Evolutionary conservation across 2,888 invertebrate species (phyloP), one percentile per base, ranked within the genome.

Genomic region (Parthenolecanium corni): DNA sequence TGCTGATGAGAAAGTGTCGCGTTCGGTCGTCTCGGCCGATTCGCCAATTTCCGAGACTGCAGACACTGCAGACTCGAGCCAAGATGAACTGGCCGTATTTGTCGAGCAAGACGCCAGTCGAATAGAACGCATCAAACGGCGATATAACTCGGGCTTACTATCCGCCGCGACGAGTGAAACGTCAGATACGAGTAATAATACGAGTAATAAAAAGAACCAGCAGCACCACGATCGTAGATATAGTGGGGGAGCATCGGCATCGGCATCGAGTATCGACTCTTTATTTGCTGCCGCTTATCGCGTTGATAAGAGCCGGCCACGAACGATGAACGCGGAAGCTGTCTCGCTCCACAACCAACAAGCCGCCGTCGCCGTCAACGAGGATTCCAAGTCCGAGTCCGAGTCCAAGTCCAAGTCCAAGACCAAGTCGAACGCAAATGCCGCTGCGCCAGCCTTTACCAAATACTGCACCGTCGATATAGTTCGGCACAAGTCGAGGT

Each of bases 151-250:
- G 44, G 64, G n/a, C n/a, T n/a, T 65, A 66, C 77, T 66, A 74
- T 76, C 5, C 74, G 9, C 31, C 4, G 72, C 53, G 76, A 77
- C 70, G 78, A 79, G n/a, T n/a, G n/a, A 64, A 16, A 66, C 65
- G 4, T 65, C 66, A 36, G 69, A 69, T 16, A n/a, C n/a, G n/a
- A n/a, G n/a, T n/a, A n/a, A n/a, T n/a, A n/a, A n/a, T n/a, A n/a
- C n/a, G n/a, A n/a, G n/a, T n/a, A n/a, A n/a, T n/a, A n/a, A n/a
- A n/a, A n/a, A n/a, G n/a, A 86, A 86, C 56, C 85, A 86, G 65
- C 89, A 89, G 68, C 86, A 89, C 68, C 89, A 90, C 69, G 90
- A 91, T 71, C 90, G 90, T 69, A 91, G 91, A 1, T 91, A 91
- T 73, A 87, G 89, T 70, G 81, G 88, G 40, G 78, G 91, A n/a